Base-by-base conservation (phyloP, 2,888 invertebrate genomes). In the Vesta saturnalis region DNA sequence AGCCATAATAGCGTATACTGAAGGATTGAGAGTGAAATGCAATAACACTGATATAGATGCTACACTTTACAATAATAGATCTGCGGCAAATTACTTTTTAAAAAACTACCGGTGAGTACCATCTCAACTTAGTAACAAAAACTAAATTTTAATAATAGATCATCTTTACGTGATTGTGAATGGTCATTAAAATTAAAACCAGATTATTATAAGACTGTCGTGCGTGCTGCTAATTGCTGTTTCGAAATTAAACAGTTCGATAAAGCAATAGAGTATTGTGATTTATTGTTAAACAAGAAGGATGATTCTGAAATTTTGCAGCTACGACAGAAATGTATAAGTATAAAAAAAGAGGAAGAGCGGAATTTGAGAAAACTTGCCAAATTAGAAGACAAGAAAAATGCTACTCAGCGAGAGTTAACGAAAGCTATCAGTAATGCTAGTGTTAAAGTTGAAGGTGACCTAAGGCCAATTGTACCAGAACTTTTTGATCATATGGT, bases 11-110 rank as follows among this genome's bases (percentile, higher is more conserved):
- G 86, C 88, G 80, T 89, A 97, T 81, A 94, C 95, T 0, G 96
- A 96, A 84, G 99, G 95, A 0, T 89, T 99, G 46, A 93, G 91
- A 83, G 86, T 89, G 1, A 91, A 91, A 77, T 93, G 93, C 82
- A 84, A 86, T 0, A 85, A 88, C 71, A 79, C 84, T 0, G 90
- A 92, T 73, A 83, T 97, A 0, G 91, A 94, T 80, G 92, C 96
- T 5, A 90, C 91, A 67, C 86, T 99, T 12, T 93, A 95, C 78
- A 95, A 96, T 77, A 99, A 99, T 81, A 88, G 99, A 70, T 94
- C 97, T 1, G 96, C 97, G 0, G 89, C 95, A 0, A 93, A 98
- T 78, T 96, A 88, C 81, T 91, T 93, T 80, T 82, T 98, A 23
- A 90, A 94, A 83, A 95, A 94, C 82, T 93, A 90, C 82, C 86